phyloP scores from a whole-genome alignment of 1,140 invertebrate species.

The Drosophila jambulina region DNA sequence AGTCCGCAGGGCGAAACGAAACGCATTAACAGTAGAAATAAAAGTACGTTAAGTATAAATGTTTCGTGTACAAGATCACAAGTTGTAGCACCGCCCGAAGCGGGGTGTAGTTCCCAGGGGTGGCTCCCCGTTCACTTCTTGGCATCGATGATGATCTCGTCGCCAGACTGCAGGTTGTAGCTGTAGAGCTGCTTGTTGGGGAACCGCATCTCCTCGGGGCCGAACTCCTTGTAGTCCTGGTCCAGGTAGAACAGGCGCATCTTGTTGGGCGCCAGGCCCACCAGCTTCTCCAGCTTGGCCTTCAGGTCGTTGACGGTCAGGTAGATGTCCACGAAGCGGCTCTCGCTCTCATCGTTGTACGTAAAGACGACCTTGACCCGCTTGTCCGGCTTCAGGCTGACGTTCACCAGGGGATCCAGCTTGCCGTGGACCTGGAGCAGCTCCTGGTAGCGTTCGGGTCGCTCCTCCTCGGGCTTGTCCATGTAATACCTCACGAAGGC shows the following conservation, averaged over 20 bases:
- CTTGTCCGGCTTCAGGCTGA: constrained; percentile 94
- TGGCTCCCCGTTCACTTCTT: constrained; percentile 85
- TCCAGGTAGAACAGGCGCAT: constrained; percentile 95
- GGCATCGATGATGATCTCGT: constrained; percentile 95
- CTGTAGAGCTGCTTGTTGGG: constrained; percentile 95
- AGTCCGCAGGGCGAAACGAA: constrained; percentile 34
- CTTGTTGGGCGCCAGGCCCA: constrained; percentile 91
- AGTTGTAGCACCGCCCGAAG: constrained; percentile 62
- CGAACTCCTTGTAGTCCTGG: constrained; percentile 89
- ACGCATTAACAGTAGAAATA: constrained; percentile 41
- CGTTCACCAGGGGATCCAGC: constrained; percentile 93
- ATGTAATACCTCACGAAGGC: constrained; percentile 97
- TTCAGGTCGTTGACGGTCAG: constrained; percentile 92
- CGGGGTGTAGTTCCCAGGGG: neutral
- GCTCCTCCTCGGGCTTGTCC: constrained; percentile 92
- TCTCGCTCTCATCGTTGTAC: constrained; percentile 91
- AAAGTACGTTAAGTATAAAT: constrained; percentile 54
- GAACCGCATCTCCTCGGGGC: constrained; percentile 94
- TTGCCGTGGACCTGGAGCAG: constrained; percentile 93
- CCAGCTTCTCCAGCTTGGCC: constrained; percentile 91
- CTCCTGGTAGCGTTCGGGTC: constrained; percentile 93
- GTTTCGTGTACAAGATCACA: constrained; percentile 73
- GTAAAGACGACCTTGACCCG: constrained; percentile 93
- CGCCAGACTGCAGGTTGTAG: constrained; percentile 95
- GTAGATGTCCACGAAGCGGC: constrained; percentile 91